Evolutionary conservation across 2,888 invertebrate species (phyloP), one percentile per base, ranked within the genome.

Genomic region (Watsonalla binaria): DNA sequence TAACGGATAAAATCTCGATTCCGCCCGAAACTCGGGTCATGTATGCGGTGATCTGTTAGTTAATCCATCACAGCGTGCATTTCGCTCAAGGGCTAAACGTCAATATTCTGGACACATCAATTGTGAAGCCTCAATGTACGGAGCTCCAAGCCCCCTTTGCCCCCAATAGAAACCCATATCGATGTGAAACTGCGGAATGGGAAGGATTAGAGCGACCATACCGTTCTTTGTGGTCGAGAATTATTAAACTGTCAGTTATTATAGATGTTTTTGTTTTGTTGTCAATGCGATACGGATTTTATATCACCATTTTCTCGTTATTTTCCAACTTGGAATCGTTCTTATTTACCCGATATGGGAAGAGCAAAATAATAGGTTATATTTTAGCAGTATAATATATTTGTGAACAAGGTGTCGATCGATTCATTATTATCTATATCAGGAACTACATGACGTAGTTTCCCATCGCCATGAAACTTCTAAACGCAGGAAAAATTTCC

Each of bases 161-260:
- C 63, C 55, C 54, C 54, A 51, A 49, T 53, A 52, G 51, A 46
- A 35, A 45, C 9, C 45, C 46, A 60, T 57, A 53, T 54, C 57
- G 57, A 52, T 55, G 52, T 53, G 46, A 54, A 45, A 50, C 42
- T 37, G 11, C 46, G 55, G 67, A 64, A 64, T 61, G 58, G 58
- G 60, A 34, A 37, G 66, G 67, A 62, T 67, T 61, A 65, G 52
- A 56, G 54, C 45, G 52, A 59, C 58, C 61, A 61, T 62, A 58
- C 54, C 56, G 56, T 66, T 64, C 54, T 57, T 57, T 54, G 46
- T 54, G 53, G 58, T 49, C 49, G 54, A 58, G 57, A 62, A 58
- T 62, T 62, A 63, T 68, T 60, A 58, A 57, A 52, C 61, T 55
- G 61, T 59, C 61, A 61, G 61, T 56, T 62, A 63, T 62, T 61